Evolutionary conservation across 2,797 vertebrate genomes (phyloP).

Genomic region (Rhinoraja longicauda): DNA sequence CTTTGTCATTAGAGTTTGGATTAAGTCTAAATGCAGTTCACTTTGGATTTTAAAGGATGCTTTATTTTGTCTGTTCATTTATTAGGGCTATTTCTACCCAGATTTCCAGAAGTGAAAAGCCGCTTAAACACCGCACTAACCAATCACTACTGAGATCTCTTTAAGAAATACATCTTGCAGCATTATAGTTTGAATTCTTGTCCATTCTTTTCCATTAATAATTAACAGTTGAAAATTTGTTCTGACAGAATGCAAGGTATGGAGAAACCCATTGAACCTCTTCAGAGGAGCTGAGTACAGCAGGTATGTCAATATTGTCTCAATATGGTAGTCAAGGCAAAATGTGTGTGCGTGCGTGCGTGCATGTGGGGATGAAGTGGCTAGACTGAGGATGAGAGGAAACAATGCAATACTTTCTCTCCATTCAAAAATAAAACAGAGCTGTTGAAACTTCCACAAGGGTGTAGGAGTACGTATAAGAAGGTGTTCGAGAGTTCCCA

Average conservation of each 20-base stretch:
- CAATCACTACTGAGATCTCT: not conserved
- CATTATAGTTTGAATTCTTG: not conserved
- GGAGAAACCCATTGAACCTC: conserved; percentile 94
- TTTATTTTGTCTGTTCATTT: not conserved
- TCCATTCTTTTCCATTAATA: not conserved
- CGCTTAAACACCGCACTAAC: not conserved
- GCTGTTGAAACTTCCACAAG: not conserved
- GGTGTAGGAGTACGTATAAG: too few relatives aligned
- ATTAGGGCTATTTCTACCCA: not conserved
- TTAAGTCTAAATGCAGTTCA: not conserved
- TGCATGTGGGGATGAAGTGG: too few relatives aligned
- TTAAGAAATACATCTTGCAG: not conserved
- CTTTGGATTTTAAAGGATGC: not conserved
- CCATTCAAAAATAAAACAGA: not conserved
- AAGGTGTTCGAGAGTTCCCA: too few relatives aligned
- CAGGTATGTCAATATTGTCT: conserved; percentile 63
- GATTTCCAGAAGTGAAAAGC: not conserved
- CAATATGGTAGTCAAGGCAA: not conserved
- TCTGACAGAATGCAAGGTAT: conserved; percentile 89
- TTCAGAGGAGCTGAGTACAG: conserved; percentile 97
- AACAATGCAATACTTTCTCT: not conserved
- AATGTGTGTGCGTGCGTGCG: too few relatives aligned
- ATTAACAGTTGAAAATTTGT: conserved; percentile 22
- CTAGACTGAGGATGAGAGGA: not conserved
- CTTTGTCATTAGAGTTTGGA: conserved; percentile 2